Conservation (phyloP, 2,113 vertebrate genomes). For the Ophthalmolycus amberensis region DNA sequence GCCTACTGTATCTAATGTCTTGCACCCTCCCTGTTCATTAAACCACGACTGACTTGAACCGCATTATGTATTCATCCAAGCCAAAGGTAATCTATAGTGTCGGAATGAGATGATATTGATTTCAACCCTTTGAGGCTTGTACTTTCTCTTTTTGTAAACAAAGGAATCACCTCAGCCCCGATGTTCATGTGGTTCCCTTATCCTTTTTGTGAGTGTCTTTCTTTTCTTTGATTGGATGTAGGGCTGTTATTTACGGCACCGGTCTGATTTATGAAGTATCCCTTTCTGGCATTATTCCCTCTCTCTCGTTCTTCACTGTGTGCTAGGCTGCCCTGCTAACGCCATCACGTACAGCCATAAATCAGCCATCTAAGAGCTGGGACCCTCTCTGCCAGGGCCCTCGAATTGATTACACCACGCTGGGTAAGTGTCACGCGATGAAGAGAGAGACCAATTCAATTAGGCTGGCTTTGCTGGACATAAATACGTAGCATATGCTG, state of each 20-base stretch:
- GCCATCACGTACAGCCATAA: conserved; percentile 60
- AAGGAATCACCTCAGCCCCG: conserved; percentile 14
- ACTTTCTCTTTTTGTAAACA: conserved; percentile 35
- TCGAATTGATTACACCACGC: conserved; percentile 71
- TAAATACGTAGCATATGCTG: conserved; percentile 53
- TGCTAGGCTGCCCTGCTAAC: not conserved
- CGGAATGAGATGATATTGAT: conserved; percentile 61
- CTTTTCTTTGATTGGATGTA: conserved; percentile 16
- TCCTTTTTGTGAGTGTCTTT: conserved; percentile 12
- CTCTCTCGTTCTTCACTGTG: conserved; percentile 44
- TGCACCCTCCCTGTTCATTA: conserved; percentile 48
- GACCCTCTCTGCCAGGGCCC: conserved; percentile 56
- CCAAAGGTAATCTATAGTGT: conserved; percentile 33
- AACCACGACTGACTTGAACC: conserved; percentile 46
- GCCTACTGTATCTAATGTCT: conserved; percentile 30
- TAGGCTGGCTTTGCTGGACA: conserved; percentile 58
- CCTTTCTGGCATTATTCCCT: conserved; percentile 62
- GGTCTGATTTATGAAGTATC: conserved; percentile 36
- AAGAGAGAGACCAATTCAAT: conserved; percentile 76
- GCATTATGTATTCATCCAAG: conserved; percentile 38
- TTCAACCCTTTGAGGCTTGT: conserved; percentile 29
- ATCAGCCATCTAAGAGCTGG: conserved; percentile 69
- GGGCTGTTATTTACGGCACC: conserved; percentile 25
- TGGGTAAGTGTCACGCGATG: conserved; percentile 67
- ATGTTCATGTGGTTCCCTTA: not conserved